Conservation (phyloP, 2,113 vertebrate species). For the Colinus virginianus region DNA sequence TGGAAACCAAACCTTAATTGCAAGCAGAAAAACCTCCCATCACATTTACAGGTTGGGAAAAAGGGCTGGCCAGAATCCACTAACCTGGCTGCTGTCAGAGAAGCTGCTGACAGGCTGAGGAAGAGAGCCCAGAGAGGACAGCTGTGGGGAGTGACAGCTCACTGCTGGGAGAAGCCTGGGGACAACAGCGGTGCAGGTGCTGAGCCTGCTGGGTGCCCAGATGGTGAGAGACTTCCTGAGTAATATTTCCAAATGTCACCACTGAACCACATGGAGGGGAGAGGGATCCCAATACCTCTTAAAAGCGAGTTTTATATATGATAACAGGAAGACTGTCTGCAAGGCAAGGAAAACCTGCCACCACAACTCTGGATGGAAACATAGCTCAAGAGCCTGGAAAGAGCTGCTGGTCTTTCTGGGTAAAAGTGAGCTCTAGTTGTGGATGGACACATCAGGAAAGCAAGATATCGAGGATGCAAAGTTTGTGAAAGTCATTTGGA, state of each 20-base stretch:
- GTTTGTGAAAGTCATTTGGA: background rate
- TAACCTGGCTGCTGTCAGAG: background rate
- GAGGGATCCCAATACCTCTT: background rate
- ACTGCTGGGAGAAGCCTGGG: background rate
- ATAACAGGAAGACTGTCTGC: background rate
- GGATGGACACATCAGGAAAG: background rate
- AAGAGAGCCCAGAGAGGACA: background rate
- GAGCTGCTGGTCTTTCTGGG: background rate
- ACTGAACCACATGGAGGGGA: background rate
- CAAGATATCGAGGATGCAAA: background rate
- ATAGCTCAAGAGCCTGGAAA: background rate
- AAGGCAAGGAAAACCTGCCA: background rate
- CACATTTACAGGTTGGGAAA: background rate
- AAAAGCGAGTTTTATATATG: slow-evolving; percentile 7
- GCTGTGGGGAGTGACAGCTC: background rate
- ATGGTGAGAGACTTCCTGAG: background rate
- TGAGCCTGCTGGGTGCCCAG: slow-evolving; percentile 16
- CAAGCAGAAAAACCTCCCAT: background rate
- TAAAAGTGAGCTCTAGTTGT: background rate
- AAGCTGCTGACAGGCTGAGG: background rate
- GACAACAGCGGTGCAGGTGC: background rate
- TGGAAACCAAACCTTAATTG: background rate
- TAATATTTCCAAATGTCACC: slow-evolving; percentile 26
- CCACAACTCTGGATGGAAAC: background rate
- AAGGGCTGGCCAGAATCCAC: background rate